Evolutionary conservation across 2,888 invertebrate genomes (phyloP), one percentile per base, ranked within the genome.

Genomic region (Drosophila fungiperda): DNA sequence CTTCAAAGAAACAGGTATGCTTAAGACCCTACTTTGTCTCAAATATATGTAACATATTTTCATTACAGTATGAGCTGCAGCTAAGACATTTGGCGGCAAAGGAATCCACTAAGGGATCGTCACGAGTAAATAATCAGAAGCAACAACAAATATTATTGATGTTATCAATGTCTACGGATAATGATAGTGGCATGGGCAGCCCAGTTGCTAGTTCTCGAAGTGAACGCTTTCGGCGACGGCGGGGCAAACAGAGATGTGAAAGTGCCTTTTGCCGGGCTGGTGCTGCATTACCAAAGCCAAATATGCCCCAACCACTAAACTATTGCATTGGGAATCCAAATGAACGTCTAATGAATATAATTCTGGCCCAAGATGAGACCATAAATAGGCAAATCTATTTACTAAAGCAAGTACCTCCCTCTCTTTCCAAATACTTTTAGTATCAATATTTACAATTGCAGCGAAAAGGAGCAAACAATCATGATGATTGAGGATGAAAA

Each of bases 381-480:
- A 94, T 95, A 67, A 94, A 93, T 75, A 90, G 91, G 61, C 94
- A 94, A 87, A 90, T 94, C 80, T 87, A 90, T n/a, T 87, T 92
- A 83, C 77, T 93, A 54, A 90, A 92, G 93, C 93, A 78, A 78
- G 87, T 80, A 45, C 3, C 26, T 38, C 17, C 20, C 12, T 42
- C 12, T 20, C 12, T 26, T 3, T 36, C 12, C 1, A 26, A 26
- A 38, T n/a, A 26, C 26, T 12, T n/a, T n/a, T 11, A 36, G 11
- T 36, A 8, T n/a, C n/a, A n/a, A 15, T 8, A 38, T 23, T 4
- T 15, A 4, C n/a, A 38, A n/a, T 57, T 3, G 15, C 94, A 95
- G 95, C 83, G 96, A 96, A 88, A 95, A 96, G 91, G 97, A 97
- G 91, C 95, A 95, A 87, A 95, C 97, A 87, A 97, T 97, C 83